phyloP scores from a whole-genome alignment of 2,888 invertebrate genomes.

The Yponomeuta evonymella region DNA sequence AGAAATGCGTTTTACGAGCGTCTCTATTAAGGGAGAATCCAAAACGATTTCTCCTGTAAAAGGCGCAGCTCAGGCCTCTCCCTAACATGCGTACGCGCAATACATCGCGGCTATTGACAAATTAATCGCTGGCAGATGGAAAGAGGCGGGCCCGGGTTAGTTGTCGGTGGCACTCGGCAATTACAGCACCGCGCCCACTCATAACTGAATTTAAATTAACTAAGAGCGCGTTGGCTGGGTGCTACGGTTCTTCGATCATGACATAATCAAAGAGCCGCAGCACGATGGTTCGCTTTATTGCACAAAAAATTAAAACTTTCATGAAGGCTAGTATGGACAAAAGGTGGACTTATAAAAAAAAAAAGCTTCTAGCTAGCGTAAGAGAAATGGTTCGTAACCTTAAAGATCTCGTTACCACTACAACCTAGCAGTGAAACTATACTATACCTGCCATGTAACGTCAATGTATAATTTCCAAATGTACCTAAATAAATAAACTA shows the following conservation, averaged over 20 bases:
- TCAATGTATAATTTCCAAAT: too few relatives aligned
- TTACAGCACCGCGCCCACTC: conserved; percentile 52
- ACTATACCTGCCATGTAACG: too few relatives aligned
- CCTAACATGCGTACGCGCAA: conserved; percentile 1
- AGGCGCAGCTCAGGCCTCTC: too few relatives aligned
- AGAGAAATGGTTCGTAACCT: too few relatives aligned
- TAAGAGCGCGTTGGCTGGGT: conserved; percentile 18
- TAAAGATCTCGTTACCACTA: too few relatives aligned
- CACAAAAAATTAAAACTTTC: too few relatives aligned
- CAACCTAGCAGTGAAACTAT: too few relatives aligned
- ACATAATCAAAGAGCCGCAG: neutral
- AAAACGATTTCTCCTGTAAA: neutral
- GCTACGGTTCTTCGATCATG: neutral
- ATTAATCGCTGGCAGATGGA: conserved; percentile 37
- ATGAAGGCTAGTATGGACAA: too few relatives aligned
- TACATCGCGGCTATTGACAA: conserved; percentile 42
- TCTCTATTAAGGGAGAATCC: neutral
- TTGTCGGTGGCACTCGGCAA: conserved; percentile 56
- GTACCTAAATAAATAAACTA: too few relatives aligned
- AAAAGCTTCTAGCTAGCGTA: too few relatives aligned
- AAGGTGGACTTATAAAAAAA: too few relatives aligned
- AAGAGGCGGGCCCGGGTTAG: conserved; percentile 52
- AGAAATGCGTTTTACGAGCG: neutral
- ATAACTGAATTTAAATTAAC: conserved; percentile 57
- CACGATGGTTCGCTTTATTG: too few relatives aligned